phyloP scores from a whole-genome alignment of 2,888 invertebrate species.

The Tenthredo livida region DNA sequence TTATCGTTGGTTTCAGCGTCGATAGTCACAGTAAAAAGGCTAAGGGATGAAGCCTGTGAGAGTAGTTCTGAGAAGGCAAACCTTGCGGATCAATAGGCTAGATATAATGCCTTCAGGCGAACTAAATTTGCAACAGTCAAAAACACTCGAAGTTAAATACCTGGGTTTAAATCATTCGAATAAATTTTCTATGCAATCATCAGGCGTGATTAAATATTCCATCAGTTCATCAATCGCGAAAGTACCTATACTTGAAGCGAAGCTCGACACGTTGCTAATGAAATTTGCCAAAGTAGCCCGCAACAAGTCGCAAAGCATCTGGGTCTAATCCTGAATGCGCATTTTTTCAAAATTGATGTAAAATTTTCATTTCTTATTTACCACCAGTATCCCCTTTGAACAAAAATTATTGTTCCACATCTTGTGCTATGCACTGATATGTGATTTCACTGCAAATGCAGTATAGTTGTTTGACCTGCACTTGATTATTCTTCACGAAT shows the following conservation, averaged over 20 bases:
- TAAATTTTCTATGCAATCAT: neutral
- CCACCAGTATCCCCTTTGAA: neutral
- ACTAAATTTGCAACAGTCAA: neutral
- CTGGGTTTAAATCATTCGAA: neutral
- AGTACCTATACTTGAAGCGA: neutral
- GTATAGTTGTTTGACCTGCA: neutral
- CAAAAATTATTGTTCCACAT: neutral
- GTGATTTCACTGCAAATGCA: neutral
- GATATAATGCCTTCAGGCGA: neutral
- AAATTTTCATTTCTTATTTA: neutral
- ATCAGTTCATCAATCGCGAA: neutral
- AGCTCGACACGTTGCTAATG: neutral
- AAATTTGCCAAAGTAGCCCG: neutral
- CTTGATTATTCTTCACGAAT: neutral
- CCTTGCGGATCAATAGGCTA: neutral
- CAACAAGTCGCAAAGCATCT: neutral
- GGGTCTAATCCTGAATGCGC: no score
- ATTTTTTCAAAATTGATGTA: neutral
- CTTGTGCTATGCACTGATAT: neutral
- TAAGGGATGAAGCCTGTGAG: conserved; percentile 4
- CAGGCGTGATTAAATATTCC: neutral
- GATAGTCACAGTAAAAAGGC: conserved; percentile 32
- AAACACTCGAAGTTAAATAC: neutral
- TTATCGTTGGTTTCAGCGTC: conserved; percentile 24
- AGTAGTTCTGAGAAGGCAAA: neutral